Evolutionary conservation across 2,888 invertebrate genomes (phyloP).

Genomic region (Drosophila falleni): DNA sequence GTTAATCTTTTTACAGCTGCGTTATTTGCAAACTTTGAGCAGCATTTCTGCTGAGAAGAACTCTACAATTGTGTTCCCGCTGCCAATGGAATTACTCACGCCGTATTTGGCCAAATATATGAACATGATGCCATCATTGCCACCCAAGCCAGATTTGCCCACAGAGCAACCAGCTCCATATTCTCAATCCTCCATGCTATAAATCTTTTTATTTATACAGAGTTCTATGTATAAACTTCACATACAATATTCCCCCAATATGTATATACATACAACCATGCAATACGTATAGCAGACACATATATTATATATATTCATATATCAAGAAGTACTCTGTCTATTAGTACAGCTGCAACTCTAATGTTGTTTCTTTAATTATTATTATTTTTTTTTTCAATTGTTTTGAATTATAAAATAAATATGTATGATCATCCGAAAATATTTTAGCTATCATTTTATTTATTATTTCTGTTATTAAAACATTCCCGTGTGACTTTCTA

Average conservation of each 20-base stretch:
- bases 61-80: conserved; percentile 96
- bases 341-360: conserved; percentile 11
- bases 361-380: neutral
- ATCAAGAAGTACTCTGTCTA: conserved; percentile 1
- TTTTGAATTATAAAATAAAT: neutral
- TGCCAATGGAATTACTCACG: conserved; percentile 92
- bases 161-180: conserved; percentile 14
- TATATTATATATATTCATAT: neutral
- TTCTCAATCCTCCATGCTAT: conserved; percentile 20
- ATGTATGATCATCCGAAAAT: neutral
- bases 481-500: neutral
- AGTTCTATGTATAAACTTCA: neutral
- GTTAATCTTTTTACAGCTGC: conserved; percentile 86
- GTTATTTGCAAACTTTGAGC: conserved; percentile 96
- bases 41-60: conserved; percentile 97
- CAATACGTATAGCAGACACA: neutral
- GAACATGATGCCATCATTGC: conserved; percentile 44
- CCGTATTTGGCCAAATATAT: conserved; percentile 79
- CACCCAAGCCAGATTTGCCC: conserved; percentile 31
- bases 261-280: neutral
- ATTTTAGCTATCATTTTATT: neutral
- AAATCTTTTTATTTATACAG: neutral
- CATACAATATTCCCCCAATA: neutral
- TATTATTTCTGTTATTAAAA: neutral
- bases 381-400: neutral